These are phyloP conservation scores for Saccostrea glomerata DNA, from an alignment of 1,140 invertebrate genomes.

Conservation along the genomic window DNA sequence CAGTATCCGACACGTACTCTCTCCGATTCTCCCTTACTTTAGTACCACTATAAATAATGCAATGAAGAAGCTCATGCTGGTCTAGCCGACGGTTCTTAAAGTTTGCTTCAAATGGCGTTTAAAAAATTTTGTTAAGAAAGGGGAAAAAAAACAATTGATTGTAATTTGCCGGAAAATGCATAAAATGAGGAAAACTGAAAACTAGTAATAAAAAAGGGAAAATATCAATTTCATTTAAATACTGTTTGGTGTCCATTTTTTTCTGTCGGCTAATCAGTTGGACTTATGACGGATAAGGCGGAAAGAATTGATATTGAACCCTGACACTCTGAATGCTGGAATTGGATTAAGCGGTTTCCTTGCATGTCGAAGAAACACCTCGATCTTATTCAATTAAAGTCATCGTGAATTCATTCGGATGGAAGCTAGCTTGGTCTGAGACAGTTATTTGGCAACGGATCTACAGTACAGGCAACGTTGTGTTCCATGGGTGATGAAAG, in stretches of 20 bases:
- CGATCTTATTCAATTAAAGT: slow-evolving; percentile 25
- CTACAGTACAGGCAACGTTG: background rate
- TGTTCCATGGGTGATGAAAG: background rate
- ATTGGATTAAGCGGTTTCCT: slow-evolving; percentile 28
- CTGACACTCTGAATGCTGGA: background rate
- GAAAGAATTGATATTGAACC: background rate
- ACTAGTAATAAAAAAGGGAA: background rate
- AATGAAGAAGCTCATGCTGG: background rate
- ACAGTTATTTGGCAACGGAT: slow-evolving; percentile 9
- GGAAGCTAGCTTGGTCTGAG: background rate
- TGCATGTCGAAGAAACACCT: slow-evolving; percentile 31
- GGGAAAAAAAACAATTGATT: background rate
- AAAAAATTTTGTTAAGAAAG: background rate
- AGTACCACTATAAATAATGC: background rate
- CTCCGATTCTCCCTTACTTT: background rate
- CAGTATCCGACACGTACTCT: background rate
- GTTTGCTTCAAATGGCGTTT: background rate
- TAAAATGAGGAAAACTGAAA: background rate
- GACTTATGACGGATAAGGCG: background rate
- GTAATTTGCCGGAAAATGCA: background rate
- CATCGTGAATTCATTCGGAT: background rate
- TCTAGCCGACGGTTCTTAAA: background rate
- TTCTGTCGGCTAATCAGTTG: background rate
- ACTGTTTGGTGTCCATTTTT: background rate
- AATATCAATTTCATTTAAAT: background rate